Evolutionary conservation across 30 jellyfish, hydroid and myxozoan genomes (phyloP).

Genomic region (Cassiopea xamachana): DNA sequence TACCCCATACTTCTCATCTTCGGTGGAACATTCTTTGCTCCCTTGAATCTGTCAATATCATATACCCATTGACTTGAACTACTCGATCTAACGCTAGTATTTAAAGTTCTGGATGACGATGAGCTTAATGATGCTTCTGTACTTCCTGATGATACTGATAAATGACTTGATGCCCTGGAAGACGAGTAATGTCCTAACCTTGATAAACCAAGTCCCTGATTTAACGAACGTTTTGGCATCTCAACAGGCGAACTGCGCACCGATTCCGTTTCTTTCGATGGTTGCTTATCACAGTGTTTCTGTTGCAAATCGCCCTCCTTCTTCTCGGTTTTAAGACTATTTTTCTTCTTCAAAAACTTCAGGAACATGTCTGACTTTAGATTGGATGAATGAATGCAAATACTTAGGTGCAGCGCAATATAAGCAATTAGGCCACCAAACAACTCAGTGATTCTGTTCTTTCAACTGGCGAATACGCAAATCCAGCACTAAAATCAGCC

Average conservation of each 20-base stretch:
- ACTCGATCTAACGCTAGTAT: conserved; percentile 2
- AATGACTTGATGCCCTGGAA: conserved; percentile 45
- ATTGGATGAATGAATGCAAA: too few relatives aligned
- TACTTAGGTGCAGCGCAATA: too few relatives aligned
- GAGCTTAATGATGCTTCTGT: conserved; percentile 38
- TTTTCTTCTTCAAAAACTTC: conserved; percentile 19
- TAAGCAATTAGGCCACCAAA: too few relatives aligned
- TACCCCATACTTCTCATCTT: conserved; percentile 47
- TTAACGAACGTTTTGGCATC: conserved; percentile 3
- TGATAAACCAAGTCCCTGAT: conserved; percentile 11
- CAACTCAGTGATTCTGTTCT: too few relatives aligned
- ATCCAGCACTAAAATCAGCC: too few relatives aligned
- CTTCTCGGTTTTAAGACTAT: not conserved
- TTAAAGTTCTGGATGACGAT: conserved; percentile 25
- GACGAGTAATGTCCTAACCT: conserved; percentile 34
- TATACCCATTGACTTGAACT: conserved; percentile 32
- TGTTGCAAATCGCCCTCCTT: not conserved
- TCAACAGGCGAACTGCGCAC: not conserved
- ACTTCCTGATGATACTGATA: conserved; percentile 41
- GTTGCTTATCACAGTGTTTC: not conserved
- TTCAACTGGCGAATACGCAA: too few relatives aligned
- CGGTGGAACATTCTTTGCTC: conserved; percentile 33
- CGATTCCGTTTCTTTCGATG: not conserved
- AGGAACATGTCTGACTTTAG: not conserved
- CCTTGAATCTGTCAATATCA: conserved; percentile 65